Evolutionary conservation across 2,888 invertebrate species (phyloP), one percentile per base, ranked within the genome.

Genomic region (Orthonychiurus folsomi): DNA sequence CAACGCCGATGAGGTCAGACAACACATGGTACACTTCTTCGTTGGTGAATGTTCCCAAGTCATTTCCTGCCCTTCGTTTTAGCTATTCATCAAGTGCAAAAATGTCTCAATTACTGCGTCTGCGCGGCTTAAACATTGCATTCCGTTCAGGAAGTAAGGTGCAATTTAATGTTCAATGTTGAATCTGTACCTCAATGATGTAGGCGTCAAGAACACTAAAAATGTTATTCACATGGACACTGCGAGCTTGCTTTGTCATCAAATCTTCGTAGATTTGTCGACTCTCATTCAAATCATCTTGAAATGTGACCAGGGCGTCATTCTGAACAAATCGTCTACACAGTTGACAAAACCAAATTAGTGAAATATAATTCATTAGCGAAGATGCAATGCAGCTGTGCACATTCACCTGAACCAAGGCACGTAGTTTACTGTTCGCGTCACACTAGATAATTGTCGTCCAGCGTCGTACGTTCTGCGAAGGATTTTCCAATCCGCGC

Each of bases 1-100:
- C 89, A 18, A 92, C 92, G 0, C 91, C 90, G 74, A 89, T 89
- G 74, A 92, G 79, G 77, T 93, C 93, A 2, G 87, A 87, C 64
- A 91, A 75, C 27, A 91, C 79, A 76, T 86, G 88, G 70, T 84
- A 78, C 74, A 89, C 79, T 75, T 93, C 90, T 60, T 82, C 80
- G 69, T 9, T 56, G 5, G 56, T 56, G 24, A 56, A 56, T 56
- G 24, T 25, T 56, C 56, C 56, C n/a, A 25, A 21, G 15, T 56
- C 18, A n/a, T 47, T 28, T 18, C n/a, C 59, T 23, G 24, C 52
- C 26, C 59, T 24, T 59, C 52, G 48, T n/a, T 15, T n/a, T 3
- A 28, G 20, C n/a, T 37, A 37, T 37, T 37, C 5, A 37, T 37
- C 37, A 37, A 37, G 37, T 9, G 5, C 37, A 37, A 5, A 37